These are phyloP conservation scores for Anthophora plumipes DNA, from an alignment of 2,888 invertebrate species.

Conservation along the genomic window DNA sequence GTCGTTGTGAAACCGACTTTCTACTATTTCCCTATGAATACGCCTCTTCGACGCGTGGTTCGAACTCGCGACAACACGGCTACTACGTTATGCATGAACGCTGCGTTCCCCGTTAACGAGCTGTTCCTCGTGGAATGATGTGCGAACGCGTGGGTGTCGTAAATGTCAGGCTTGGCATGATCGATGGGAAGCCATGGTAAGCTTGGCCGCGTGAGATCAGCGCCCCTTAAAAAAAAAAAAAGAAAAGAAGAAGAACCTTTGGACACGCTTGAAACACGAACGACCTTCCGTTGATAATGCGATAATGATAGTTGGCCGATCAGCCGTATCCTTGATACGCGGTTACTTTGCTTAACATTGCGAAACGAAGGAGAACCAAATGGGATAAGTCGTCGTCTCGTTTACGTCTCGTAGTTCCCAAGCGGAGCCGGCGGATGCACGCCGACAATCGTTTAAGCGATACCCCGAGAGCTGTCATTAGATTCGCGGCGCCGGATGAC, in stretches of 20 bases:
- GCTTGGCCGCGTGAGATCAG: constrained; percentile 13
- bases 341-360: constrained; percentile 10
- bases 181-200: constrained; percentile 46
- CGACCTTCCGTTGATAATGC: constrained; percentile 48
- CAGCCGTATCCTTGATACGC: constrained; percentile 1
- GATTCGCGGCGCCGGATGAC: not conserved
- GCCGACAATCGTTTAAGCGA: constrained; percentile 27
- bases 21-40: constrained; percentile 71
- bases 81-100: constrained; percentile 77
- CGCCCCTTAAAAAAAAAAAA: not conserved
- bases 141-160: constrained; percentile 61
- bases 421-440: not conserved
- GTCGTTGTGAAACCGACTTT: constrained; percentile 78
- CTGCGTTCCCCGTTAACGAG: constrained; percentile 77
- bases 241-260: not conserved
- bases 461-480: constrained; percentile 30
- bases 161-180: constrained; percentile 56
- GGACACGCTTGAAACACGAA: constrained; percentile 30
- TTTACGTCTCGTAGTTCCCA: constrained; percentile 13
- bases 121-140: constrained; percentile 69
- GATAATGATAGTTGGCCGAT: constrained; percentile 31
- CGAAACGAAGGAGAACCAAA: not conserved
- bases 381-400: constrained; percentile 21
- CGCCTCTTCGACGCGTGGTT: not conserved
- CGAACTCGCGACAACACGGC: constrained; percentile 51